Conservation (phyloP, 35 echinoderm and acorn worm genomes). For the Strongylocentrotus purpuratus region DNA sequence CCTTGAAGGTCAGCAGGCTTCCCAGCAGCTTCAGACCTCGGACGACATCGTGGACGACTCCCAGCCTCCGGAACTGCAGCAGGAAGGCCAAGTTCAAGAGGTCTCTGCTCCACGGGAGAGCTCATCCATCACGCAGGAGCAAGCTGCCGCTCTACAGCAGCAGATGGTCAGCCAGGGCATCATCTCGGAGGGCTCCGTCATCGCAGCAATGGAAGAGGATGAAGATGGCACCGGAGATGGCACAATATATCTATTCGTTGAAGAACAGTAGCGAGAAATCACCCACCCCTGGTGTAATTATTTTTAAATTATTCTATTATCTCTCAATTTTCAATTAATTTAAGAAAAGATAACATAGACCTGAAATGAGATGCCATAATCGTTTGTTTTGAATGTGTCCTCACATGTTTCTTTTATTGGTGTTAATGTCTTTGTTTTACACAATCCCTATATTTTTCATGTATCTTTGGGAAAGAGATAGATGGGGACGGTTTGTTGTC, state of each 20-base stretch:
- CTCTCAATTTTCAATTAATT: background rate
- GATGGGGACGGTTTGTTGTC: background rate
- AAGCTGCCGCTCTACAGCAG: background rate
- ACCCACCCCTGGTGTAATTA: background rate
- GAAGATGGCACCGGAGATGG: constrained; percentile 73
- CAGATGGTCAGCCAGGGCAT: constrained; percentile 44
- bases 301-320: background rate
- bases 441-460: background rate
- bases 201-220: constrained; percentile 66
- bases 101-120: constrained; percentile 20
- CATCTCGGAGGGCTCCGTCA: constrained; percentile 44
- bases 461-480: background rate
- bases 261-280: constrained; percentile 71
- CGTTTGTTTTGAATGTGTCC: background rate
- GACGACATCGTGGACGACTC: background rate
- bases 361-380: background rate
- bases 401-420: background rate
- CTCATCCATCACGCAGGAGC: constrained; percentile 37
- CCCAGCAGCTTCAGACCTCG: constrained; percentile 10
- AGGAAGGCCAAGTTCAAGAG: constrained; percentile 15
- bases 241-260: constrained; percentile 98
- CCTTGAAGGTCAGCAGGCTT: constrained; percentile 4
- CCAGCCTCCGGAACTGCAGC: constrained; percentile 31
- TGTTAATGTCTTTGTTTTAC: background rate
- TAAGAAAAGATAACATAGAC: background rate